Evolutionary conservation across 2,113 vertebrate species (phyloP).

Genomic region (Thinocorus orbignyianus): DNA sequence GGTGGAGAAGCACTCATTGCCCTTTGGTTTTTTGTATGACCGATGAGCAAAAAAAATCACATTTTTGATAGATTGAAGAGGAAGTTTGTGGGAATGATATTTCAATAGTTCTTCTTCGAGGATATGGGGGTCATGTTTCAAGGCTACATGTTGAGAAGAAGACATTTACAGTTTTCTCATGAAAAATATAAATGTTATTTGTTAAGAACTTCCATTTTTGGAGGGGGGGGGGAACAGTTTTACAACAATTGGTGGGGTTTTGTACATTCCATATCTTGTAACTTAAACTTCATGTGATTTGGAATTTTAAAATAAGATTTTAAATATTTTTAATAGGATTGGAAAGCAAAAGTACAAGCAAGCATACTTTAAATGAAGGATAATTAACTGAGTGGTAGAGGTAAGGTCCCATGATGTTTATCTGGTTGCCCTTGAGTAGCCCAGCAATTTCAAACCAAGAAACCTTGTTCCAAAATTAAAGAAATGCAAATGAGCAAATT

Average conservation of each 20-base stretch:
- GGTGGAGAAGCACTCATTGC: not conserved
- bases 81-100: not conserved
- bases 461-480: not conserved
- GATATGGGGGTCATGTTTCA: not conserved
- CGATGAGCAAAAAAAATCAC: not conserved
- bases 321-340: not conserved
- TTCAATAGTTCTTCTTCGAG: not conserved
- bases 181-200: not conserved
- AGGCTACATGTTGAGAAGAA: not conserved
- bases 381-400: not conserved
- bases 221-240: not conserved
- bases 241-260: not conserved
- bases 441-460: not conserved
- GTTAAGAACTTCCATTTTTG: not conserved
- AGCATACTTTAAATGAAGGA: not conserved
- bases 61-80: not conserved
- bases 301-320: not conserved
- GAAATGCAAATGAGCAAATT: not conserved
- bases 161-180: not conserved
- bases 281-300: not conserved
- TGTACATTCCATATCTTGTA: not conserved
- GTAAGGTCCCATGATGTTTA: not conserved
- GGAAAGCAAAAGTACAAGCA: not conserved
- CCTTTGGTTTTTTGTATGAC: not conserved
- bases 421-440: not conserved